Evolutionary conservation across 2,797 vertebrate species (phyloP), one percentile per base, ranked within the genome.

Genomic region (Pseudopleuronectes americanus): DNA sequence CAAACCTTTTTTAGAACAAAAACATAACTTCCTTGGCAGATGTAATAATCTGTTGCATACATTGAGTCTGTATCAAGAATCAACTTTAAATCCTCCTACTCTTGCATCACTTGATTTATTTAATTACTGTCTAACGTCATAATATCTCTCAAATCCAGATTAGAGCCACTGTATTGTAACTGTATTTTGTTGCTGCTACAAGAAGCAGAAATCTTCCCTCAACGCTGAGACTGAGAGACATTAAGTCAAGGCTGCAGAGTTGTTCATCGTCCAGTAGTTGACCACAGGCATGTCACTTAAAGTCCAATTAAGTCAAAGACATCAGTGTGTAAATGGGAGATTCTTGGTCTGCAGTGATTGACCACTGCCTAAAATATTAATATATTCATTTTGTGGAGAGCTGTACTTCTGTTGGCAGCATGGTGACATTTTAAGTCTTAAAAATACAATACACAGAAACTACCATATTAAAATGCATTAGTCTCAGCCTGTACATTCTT

Each of bases 261-360:
- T 57, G 57, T 74, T 81, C 57, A 58, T 80, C 62, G 56, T 86
- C 71, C 79, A 84, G 47, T 61, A 54, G 86, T 64, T 77, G 51
- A 90, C 89, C 89, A 85, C 87, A 90, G 69, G 71, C 81, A 83
- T 74, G 75, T 77, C 74, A 70, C 83, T 79, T 57, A 81, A 84
- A 81, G 73, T 80, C 77, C 71, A 89, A 87, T 87, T 84, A 86
- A 84, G 79, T 74, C 58, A 68, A 81, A 84, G 67, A 68, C 80
- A 85, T 48, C 52, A 80, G 71, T 77, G 76, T 82, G 65, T 83
- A 84, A 87, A 76, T 72, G 36, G 60, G 49, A 81, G 74, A 77
- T 76, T 76, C 22, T 62, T 80, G 72, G 71, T 74, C 64, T 41
- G 43, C 8, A 57, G 63, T 54, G 41, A 84, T 77, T 68, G 74